Conservation (phyloP, 2,888 invertebrate genomes). For the Erannis defoliaria region DNA sequence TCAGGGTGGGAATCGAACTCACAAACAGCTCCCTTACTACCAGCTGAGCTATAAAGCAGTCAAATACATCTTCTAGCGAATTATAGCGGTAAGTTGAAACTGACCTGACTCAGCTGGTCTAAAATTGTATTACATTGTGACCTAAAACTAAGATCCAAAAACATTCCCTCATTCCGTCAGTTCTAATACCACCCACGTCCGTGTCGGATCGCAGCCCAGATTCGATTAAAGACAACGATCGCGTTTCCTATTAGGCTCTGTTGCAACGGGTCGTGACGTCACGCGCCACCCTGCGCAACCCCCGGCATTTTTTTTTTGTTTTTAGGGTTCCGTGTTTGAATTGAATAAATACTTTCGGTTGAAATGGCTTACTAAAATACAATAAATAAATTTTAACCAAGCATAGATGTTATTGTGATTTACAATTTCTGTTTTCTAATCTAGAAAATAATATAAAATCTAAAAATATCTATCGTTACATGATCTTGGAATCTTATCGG, state of each 20-base stretch:
- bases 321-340: conserved; percentile 28
- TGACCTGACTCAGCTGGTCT: not conserved
- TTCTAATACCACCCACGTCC: conserved; percentile 21
- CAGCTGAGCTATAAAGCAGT: too few species aligned
- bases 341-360: not conserved
- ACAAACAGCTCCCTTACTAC: too few species aligned
- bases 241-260: conserved; percentile 76
- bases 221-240: conserved; percentile 80
- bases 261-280: conserved; percentile 72
- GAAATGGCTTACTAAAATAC: too few species aligned
- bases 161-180: conserved; percentile 15
- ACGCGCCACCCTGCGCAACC: conserved; percentile 51
- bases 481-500: too few species aligned
- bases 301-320: conserved; percentile 45
- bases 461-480: too few species aligned
- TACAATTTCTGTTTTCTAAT: too few species aligned
- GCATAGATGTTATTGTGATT: not conserved
- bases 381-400: not conserved
- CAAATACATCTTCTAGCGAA: too few species aligned
- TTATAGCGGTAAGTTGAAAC: too few species aligned
- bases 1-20: too few species aligned
- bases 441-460: too few species aligned
- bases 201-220: conserved; percentile 51
- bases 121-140: conserved; percentile 1
- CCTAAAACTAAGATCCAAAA: conserved; percentile 9